These are phyloP conservation scores for Cataglyphis cursor DNA, from an alignment of 2,888 invertebrate species.

Conservation along the genomic window DNA sequence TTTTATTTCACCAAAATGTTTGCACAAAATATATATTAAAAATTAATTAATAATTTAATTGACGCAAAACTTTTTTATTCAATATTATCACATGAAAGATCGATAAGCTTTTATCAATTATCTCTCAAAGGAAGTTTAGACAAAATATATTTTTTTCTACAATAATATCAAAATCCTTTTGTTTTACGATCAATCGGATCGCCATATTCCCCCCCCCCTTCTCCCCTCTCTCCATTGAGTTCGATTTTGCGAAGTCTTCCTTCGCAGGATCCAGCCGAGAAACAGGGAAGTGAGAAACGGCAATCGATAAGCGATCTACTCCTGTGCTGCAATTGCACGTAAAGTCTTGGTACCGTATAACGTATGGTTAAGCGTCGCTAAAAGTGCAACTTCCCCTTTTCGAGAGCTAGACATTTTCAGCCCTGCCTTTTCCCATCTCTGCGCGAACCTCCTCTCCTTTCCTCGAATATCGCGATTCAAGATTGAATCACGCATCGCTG, in stretches of 20 bases:
- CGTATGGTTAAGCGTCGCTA: conserved; percentile 50
- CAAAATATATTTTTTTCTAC: not conserved
- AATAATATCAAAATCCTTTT: conserved; percentile 22
- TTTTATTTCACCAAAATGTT: not conserved
- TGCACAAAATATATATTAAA: not conserved
- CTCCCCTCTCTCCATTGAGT: not conserved
- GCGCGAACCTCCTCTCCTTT: not conserved
- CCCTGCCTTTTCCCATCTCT: not conserved
- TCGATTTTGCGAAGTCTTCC: not conserved
- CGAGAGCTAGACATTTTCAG: conserved; percentile 35
- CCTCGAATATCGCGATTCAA: conserved; percentile 39
- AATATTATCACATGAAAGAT: not conserved
- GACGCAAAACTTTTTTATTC: conserved; percentile 8
- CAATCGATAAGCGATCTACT: conserved; percentile 59
- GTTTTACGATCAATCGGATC: conserved; percentile 37
- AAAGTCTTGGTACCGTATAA: conserved; percentile 47
- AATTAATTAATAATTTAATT: conserved; percentile 36
- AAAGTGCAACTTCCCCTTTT: conserved; percentile 50
- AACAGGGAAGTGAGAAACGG: conserved; percentile 40
- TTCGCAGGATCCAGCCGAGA: conserved; percentile 40
- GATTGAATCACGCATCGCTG: conserved; percentile 46
- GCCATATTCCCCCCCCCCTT: not conserved
- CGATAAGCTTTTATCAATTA: conserved; percentile 5
- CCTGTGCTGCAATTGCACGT: conserved; percentile 44
- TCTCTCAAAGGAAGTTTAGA: conserved; percentile 25